phyloP scores from a whole-genome alignment of 2,888 invertebrate genomes.

The Oscheius myriophilus region DNA sequence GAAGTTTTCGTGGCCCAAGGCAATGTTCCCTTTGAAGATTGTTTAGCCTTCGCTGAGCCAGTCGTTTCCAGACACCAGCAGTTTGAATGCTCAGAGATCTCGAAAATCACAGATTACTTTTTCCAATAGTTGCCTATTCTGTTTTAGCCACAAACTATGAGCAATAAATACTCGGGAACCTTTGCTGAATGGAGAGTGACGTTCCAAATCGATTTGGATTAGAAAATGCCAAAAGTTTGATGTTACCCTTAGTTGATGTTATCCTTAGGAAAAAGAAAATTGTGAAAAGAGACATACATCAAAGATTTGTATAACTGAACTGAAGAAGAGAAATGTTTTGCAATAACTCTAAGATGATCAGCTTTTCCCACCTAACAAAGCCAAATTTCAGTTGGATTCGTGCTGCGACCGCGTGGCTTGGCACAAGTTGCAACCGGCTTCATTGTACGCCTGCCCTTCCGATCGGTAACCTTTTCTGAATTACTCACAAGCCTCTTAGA shows the following conservation, averaged over 20 bases:
- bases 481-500: conserved; percentile 8
- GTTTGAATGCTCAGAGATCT: too few relatives aligned
- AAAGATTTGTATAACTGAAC: not conserved
- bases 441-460: conserved; percentile 49
- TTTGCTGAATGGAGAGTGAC: too few relatives aligned
- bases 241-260: too few relatives aligned
- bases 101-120: too few relatives aligned
- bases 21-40: not conserved
- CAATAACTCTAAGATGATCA: not conserved
- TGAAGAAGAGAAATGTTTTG: not conserved
- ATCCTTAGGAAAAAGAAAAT: not conserved
- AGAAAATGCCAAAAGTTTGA: too few relatives aligned
- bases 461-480: conserved; percentile 24
- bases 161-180: too few relatives aligned
- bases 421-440: conserved; percentile 43
- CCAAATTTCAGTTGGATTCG: conserved; percentile 46
- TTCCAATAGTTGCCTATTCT: too few relatives aligned
- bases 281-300: not conserved
- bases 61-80: too few relatives aligned
- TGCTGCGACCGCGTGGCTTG: conserved; percentile 49
- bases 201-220: too few relatives aligned
- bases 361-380: not conserved
- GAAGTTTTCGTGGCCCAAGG: too few relatives aligned
- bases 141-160: too few relatives aligned
- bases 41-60: not conserved